phyloP scores from a whole-genome alignment of 2,113 vertebrate species.

The Acinonyx jubatus region DNA sequence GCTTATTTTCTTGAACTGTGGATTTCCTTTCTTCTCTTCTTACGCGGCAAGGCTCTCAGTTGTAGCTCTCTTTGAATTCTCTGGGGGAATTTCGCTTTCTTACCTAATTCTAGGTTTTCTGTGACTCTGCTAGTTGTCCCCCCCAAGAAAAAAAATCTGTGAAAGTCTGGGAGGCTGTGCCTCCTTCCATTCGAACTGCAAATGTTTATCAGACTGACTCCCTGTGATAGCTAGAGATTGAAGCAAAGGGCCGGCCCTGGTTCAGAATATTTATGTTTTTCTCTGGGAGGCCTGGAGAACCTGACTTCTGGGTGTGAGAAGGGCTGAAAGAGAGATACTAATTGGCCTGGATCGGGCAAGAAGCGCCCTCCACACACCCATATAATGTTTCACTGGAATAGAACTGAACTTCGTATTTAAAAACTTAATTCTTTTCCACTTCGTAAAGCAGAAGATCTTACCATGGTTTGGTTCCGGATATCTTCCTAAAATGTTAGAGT shows the following conservation, averaged over 20 bases:
- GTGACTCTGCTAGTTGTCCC: slow-evolving; percentile 71
- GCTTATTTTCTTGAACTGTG: slow-evolving; percentile 47
- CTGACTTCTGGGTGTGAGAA: slow-evolving; percentile 67
- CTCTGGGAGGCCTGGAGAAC: slow-evolving; percentile 63
- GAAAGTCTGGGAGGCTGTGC: slow-evolving; percentile 52
- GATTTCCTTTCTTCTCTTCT: slow-evolving; percentile 42
- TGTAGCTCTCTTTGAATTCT: slow-evolving; percentile 63
- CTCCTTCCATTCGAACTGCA: slow-evolving; percentile 32
- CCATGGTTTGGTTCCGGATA: neutral
- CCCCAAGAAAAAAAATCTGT: slow-evolving; percentile 47
- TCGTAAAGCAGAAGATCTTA: neutral
- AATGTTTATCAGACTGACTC: slow-evolving; percentile 70
- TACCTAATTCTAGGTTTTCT: slow-evolving; percentile 68
- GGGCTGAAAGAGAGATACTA: slow-evolving; percentile 71
- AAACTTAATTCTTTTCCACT: slow-evolving; percentile 6
- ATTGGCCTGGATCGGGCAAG: slow-evolving; percentile 77
- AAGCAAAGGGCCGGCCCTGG: slow-evolving; percentile 10
- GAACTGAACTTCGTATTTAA: neutral
- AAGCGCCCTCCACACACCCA: slow-evolving; percentile 24
- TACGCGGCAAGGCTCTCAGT: neutral
- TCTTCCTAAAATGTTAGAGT: neutral
- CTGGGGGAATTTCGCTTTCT: slow-evolving; percentile 74
- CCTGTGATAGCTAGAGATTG: slow-evolving; percentile 61
- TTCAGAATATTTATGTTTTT: slow-evolving; percentile 61
- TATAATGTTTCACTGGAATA: neutral